Evolutionary conservation across 2,888 invertebrate species (phyloP).

Genomic region (Tenodera sinensis): DNA sequence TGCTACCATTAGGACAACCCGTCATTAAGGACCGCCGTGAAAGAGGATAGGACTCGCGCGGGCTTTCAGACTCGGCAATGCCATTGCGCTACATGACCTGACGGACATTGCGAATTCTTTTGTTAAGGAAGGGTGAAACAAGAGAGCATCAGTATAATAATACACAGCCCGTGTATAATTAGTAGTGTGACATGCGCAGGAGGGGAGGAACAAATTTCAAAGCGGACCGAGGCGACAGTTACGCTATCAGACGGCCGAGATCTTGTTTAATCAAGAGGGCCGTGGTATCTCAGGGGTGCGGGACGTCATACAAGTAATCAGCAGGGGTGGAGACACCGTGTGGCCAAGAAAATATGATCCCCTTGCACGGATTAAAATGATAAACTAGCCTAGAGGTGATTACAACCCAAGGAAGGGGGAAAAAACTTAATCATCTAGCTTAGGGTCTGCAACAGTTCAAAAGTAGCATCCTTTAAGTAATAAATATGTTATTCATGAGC

Average conservation of each 20-base stretch:
- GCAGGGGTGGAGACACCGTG: neutral
- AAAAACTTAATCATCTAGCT: neutral
- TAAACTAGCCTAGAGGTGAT: neutral
- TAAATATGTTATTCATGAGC: too few relatives aligned
- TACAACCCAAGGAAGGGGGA: neutral
- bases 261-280: constrained; percentile 17
- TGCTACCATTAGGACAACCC: neutral
- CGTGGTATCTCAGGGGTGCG: neutral
- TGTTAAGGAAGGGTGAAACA: neutral
- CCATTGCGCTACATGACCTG: neutral
- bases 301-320: neutral
- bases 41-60: neutral
- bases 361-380: neutral
- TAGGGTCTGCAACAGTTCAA: too few relatives aligned
- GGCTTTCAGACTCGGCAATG: neutral
- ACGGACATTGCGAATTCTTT: neutral
- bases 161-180: neutral
- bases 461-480: too few relatives aligned
- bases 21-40: neutral
- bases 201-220: neutral
- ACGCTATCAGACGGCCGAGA: neutral
- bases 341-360: neutral
- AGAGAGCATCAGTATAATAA: neutral
- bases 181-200: neutral
- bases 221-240: neutral